These are phyloP conservation scores for Dasysyrphus albostriatus DNA, from an alignment of 2,888 invertebrate species.

Conservation along the genomic window DNA sequence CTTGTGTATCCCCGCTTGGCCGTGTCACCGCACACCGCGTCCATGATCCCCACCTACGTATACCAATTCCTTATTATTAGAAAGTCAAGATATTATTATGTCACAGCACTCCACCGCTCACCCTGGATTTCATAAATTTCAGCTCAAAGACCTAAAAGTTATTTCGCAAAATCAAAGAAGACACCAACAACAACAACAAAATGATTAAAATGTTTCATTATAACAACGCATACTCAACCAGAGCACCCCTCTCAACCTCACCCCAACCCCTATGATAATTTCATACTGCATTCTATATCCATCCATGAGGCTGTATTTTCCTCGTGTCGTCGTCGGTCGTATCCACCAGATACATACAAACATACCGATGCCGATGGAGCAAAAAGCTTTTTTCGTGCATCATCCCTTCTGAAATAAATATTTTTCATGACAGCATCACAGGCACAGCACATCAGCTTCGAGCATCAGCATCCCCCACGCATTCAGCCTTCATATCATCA, in stretches of 20 bases:
- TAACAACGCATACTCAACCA: slow-evolving; percentile 33
- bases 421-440: slow-evolving; percentile 33
- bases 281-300: slow-evolving; percentile 38
- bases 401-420: slow-evolving; percentile 52
- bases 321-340: no score
- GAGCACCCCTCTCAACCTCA: not conserved
- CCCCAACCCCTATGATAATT: not conserved
- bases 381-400: slow-evolving; percentile 59
- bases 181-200: not conserved
- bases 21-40: not conserved
- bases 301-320: slow-evolving; percentile 27
- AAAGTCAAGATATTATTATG: slow-evolving; percentile 35
- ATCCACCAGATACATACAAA: slow-evolving; percentile 54
- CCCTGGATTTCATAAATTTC: slow-evolving; percentile 7
- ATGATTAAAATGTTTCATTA: slow-evolving; percentile 38
- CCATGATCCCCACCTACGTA: not conserved
- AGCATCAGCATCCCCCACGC: slow-evolving; percentile 35
- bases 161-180: slow-evolving; percentile 25
- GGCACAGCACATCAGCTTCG: not conserved
- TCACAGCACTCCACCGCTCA: slow-evolving; percentile 6
- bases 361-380: slow-evolving; percentile 63
- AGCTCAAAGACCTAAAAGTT: slow-evolving; percentile 37
- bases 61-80: slow-evolving; percentile 11
- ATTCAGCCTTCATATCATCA: slow-evolving; percentile 54
- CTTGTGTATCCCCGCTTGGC: not conserved